These are phyloP conservation scores for Lymantria monacha DNA, from an alignment of 2,888 invertebrate genomes.

Conservation along the genomic window DNA sequence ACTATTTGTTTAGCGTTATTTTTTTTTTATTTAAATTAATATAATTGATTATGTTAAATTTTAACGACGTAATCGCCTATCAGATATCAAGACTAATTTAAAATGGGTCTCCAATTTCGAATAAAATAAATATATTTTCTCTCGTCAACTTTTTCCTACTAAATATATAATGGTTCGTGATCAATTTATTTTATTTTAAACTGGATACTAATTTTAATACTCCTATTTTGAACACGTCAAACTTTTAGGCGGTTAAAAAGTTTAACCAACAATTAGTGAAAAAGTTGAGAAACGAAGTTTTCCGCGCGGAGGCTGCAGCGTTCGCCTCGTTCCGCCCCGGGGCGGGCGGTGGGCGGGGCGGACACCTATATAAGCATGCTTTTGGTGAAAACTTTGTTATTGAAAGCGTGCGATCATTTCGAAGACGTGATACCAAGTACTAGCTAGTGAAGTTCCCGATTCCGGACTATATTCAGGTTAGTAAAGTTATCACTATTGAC, in stretches of 20 bases:
- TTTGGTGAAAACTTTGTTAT: slow-evolving; percentile 69
- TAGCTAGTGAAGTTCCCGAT: slow-evolving; percentile 39
- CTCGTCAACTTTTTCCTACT: no score
- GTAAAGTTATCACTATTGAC: slow-evolving; percentile 19
- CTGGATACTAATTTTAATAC: no score
- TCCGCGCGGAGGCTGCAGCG: slow-evolving; percentile 40
- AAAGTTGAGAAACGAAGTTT: slow-evolving; percentile 40
- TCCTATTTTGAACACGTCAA: neutral
- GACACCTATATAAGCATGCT: slow-evolving; percentile 68
- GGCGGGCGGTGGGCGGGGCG: slow-evolving; percentile 74
- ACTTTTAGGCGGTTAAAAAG: slow-evolving; percentile 12
- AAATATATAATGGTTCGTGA: no score
- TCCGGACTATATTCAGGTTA: slow-evolving; percentile 43
- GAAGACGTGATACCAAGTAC: slow-evolving; percentile 47
- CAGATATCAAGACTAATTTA: no score
- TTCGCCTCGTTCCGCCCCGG: slow-evolving; percentile 55
- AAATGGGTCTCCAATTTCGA: no score
- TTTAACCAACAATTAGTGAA: slow-evolving; percentile 19
- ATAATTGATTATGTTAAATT: no score
- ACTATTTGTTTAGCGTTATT: no score
- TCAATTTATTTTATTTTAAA: no score
- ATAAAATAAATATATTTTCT: no score
- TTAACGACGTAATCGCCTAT: no score
- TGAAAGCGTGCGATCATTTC: slow-evolving; percentile 70
- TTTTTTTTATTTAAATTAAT: no score